phyloP scores from a whole-genome alignment of 2,113 vertebrate species.

The Caranx melampygus region DNA sequence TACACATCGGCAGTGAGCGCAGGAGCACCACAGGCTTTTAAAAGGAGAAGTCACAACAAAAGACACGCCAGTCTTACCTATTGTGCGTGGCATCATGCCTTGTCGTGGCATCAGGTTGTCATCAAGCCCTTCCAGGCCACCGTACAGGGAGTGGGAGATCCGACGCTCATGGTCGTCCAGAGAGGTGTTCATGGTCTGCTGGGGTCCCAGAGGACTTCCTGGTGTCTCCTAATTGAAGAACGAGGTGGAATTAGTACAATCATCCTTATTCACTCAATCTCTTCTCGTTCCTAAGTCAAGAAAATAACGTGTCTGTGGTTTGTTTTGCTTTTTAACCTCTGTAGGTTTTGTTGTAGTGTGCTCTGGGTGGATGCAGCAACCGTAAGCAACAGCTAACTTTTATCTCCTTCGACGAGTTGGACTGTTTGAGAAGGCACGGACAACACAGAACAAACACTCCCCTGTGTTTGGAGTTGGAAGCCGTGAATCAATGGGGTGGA shows the following conservation, averaged over 20 bases:
- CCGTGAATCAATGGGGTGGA: neutral
- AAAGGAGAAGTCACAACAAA: neutral
- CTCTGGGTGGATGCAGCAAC: too few relatives aligned
- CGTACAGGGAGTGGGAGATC: conserved; percentile 94
- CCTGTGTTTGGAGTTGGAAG: neutral
- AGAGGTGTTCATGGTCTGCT: conserved; percentile 85
- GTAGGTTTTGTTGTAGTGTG: too few relatives aligned
- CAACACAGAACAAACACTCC: neutral
- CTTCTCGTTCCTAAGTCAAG: too few relatives aligned
- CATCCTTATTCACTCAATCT: neutral
- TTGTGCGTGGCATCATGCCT: conserved; percentile 84
- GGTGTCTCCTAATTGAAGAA: conserved; percentile 83
- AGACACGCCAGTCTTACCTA: conserved; percentile 84
- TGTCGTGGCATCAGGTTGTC: conserved; percentile 89
- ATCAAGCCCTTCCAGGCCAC: conserved; percentile 90
- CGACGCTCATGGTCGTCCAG: conserved; percentile 93
- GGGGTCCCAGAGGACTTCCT: conserved; percentile 87
- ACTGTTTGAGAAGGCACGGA: neutral
- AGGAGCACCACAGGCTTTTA: neutral
- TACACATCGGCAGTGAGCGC: too few relatives aligned
- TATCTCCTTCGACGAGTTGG: neutral
- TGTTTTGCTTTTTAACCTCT: neutral
- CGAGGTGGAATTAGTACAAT: neutral
- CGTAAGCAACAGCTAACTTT: neutral
- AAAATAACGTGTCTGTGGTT: neutral